Conservation (phyloP, 2,888 invertebrate species). For the Zonitis immaculata region DNA sequence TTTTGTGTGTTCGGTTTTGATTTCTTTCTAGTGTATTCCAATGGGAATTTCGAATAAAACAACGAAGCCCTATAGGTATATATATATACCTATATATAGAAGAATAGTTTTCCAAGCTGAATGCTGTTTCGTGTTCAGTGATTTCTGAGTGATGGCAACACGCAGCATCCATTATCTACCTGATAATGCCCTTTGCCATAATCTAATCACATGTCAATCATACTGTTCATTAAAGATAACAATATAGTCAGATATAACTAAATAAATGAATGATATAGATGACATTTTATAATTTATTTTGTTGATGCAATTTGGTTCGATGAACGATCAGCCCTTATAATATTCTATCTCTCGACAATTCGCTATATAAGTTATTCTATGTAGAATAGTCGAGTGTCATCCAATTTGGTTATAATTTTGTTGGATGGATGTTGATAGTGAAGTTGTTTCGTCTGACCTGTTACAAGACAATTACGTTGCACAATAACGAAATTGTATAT, state of each 20-base stretch:
- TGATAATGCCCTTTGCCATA: conserved; percentile 29
- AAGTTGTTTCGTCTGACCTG: conserved; percentile 1
- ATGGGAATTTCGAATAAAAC: conserved; percentile 5
- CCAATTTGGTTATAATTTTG: conserved; percentile 8
- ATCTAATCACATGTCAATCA: conserved; percentile 37
- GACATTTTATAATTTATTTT: not conserved
- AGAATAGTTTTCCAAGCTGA: conserved; percentile 33
- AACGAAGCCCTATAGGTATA: conserved; percentile 11
- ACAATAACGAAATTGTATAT: not conserved
- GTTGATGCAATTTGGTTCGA: not conserved
- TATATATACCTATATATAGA: too few species aligned
- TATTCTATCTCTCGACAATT: not conserved
- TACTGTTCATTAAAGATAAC: conserved; percentile 32
- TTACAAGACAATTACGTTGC: not conserved
- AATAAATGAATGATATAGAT: too few species aligned
- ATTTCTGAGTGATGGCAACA: conserved; percentile 40
- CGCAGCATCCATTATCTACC: conserved; percentile 42
- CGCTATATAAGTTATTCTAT: conserved; percentile 6
- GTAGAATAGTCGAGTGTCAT: conserved; percentile 8
- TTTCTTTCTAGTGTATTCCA: not conserved
- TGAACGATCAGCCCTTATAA: not conserved
- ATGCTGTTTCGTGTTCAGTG: conserved; percentile 39
- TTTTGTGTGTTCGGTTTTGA: too few species aligned
- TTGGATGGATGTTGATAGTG: not conserved
- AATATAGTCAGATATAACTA: conserved; percentile 15